These are phyloP conservation scores for Pantala flavescens DNA, from an alignment of 1,140 invertebrate species.

Conservation along the genomic window DNA sequence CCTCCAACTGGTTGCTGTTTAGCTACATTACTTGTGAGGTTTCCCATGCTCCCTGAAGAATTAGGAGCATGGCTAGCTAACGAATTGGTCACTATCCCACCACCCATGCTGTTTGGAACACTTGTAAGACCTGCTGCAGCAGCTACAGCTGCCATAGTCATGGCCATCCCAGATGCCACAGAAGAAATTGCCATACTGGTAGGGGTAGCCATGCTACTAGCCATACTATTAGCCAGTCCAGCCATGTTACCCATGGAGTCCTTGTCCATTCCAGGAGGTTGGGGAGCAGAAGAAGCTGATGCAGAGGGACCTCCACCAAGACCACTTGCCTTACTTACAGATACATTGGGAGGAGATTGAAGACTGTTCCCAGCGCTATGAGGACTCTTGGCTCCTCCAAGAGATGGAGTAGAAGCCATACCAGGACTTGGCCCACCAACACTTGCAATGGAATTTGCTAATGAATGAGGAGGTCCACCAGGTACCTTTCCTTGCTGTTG, in stretches of 20 bases:
- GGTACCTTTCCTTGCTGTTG: neutral
- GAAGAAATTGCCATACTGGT: slow-evolving; percentile 15
- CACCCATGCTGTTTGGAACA: slow-evolving; percentile 13
- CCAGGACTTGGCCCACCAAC: slow-evolving; percentile 14
- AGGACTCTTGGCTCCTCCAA: slow-evolving; percentile 47
- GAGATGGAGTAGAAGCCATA: slow-evolving; percentile 12
- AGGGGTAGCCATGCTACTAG: slow-evolving; percentile 37
- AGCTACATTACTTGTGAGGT: slow-evolving; percentile 33
- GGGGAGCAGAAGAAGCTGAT: slow-evolving; percentile 5
- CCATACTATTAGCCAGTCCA: slow-evolving; percentile 47
- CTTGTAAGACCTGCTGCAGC: slow-evolving; percentile 11
- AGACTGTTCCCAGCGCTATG: slow-evolving; percentile 39
- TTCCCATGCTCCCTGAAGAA: slow-evolving; percentile 40
- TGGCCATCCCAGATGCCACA: slow-evolving; percentile 15
- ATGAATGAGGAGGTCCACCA: neutral
- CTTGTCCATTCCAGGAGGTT: slow-evolving; percentile 1
- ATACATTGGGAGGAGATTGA: slow-evolving; percentile 68
- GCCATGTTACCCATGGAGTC: slow-evolving; percentile 38
- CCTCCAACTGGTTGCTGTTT: neutral
- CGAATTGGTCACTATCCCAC: slow-evolving; percentile 12
- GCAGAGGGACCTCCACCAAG: slow-evolving; percentile 24
- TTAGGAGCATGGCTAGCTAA: neutral
- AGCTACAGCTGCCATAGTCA: slow-evolving; percentile 14
- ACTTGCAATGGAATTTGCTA: slow-evolving; percentile 11
- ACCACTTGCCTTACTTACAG: slow-evolving; percentile 41